Evolutionary conservation across 2,888 invertebrate species (phyloP).

Genomic region (Eupsilia transversa): DNA sequence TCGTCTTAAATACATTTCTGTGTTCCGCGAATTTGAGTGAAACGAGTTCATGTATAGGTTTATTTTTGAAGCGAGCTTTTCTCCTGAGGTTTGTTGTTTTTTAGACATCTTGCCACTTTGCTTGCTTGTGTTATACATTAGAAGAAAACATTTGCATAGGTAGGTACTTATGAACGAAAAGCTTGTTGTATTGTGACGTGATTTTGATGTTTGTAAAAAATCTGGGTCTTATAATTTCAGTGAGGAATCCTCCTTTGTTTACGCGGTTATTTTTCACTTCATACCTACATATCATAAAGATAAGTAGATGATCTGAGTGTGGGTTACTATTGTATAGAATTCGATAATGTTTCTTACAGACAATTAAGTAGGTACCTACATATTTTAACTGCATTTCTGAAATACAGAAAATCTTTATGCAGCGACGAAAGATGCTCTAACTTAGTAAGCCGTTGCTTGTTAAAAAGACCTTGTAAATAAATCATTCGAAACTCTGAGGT

Average conservation of each 20-base stretch:
- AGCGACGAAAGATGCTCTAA: not conserved
- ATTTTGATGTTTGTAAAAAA: not conserved
- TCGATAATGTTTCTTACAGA: not conserved
- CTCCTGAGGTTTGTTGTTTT: not conserved
- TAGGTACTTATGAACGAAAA: not conserved
- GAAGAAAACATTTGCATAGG: not conserved
- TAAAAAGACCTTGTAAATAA: not conserved
- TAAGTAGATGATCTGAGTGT: not conserved
- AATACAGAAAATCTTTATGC: not conserved
- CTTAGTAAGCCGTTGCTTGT: no score
- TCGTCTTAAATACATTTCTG: constrained; percentile 18
- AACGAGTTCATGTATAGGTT: constrained; percentile 26
- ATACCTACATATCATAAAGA: not conserved
- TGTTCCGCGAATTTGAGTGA: constrained; percentile 3
- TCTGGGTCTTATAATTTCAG: not conserved
- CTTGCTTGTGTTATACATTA: constrained; percentile 1
- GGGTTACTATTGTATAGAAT: not conserved
- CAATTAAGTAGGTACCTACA: no score
- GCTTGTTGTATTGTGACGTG: not conserved
- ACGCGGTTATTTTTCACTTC: not conserved
- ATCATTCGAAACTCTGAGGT: not conserved
- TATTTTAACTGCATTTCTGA: no score
- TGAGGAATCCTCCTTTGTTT: not conserved
- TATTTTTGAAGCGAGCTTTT: constrained; percentile 16
- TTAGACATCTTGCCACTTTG: constrained; percentile 1